Evolutionary conservation across 2,113 vertebrate species (phyloP), one percentile per base, ranked within the genome.

Genomic region (Noturus placidus): DNA sequence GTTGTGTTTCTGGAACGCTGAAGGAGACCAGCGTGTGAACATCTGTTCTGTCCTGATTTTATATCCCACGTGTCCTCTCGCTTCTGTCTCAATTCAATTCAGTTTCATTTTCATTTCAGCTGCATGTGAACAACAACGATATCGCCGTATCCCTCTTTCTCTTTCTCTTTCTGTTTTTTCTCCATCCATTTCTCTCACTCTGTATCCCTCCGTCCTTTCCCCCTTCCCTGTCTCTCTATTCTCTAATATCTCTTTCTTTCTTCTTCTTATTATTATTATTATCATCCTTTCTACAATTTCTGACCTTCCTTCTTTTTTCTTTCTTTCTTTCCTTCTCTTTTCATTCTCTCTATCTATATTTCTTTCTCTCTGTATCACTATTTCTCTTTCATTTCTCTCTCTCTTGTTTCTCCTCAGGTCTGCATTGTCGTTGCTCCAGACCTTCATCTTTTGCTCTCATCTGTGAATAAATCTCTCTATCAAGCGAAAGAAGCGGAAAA

Each of bases 391-490:
- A 42, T 46, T 74, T 13, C 33, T 50, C 74, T n/a, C 17, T n/a
- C 67, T 89, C 70, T 69, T 78, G 17, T 90, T 88, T 87, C 84
- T 92, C 90, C 79, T 89, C 91, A 95, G 93, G 94, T 94, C 92
- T 91, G 92, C 82, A 82, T 90, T 90, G 86, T 94, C 89, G 87
- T 93, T 91, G 92, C 91, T 91, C 92, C 92, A 92, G 91, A 94
- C 90, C 88, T 90, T 88, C 89, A 86, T 93, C 92, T 87, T 90
- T 92, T 92, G 91, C 86, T 91, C 91, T 94, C 94, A 95, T 95
- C 94, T 95, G 95, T 95, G 94, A 95, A 95, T 95, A 94, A 91
- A 92, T 93, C 93, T 94, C 91, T 93, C 94, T 93, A 94, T 95
- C 93, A 88, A 20, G 91, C 90, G 91, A 92, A 91, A 90, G 93